Conservation (phyloP, 2,888 invertebrate species). For the Mactromeris polynyma region DNA sequence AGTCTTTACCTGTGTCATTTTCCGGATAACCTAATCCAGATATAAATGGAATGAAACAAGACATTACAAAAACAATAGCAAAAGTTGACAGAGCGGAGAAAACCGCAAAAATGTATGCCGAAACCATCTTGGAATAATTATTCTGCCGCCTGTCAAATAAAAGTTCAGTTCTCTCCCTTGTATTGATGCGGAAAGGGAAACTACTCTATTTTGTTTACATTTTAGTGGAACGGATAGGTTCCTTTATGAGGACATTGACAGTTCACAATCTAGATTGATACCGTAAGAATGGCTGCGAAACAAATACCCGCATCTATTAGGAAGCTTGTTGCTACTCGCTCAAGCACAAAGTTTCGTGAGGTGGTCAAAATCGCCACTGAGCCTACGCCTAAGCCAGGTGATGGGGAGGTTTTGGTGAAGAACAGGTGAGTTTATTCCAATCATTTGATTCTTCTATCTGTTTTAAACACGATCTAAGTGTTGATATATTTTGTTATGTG, state of each 20-base stretch:
- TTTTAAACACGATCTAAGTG: too few relatives aligned
- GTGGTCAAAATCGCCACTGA: conserved; percentile 80
- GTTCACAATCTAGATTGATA: conserved; percentile 13
- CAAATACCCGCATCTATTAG: conserved; percentile 80
- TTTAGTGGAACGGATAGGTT: neutral
- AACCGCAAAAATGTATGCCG: neutral
- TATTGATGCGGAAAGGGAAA: neutral
- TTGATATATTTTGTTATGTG: too few relatives aligned
- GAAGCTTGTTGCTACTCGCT: conserved; percentile 81
- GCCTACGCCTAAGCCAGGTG: conserved; percentile 79
- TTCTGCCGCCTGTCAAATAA: too few relatives aligned
- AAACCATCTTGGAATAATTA: neutral
- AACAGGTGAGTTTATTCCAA: conserved; percentile 80
- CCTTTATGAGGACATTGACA: neutral
- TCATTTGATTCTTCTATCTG: too few relatives aligned
- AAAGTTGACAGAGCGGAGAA: neutral
- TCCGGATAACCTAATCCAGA: neutral
- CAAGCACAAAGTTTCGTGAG: conserved; percentile 84
- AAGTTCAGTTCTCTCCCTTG: neutral
- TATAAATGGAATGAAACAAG: neutral
- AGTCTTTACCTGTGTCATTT: conserved; percentile 31
- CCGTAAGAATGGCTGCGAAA: conserved; percentile 70
- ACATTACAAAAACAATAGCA: neutral
- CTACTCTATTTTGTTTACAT: conserved; percentile 22
- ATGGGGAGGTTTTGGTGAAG: conserved; percentile 83